Percentiles rank a stretch among this genome's conserved stretches.
Conservation (phyloP, 2,888 invertebrate species). For the Torymus aiolomorphi region DNA sequence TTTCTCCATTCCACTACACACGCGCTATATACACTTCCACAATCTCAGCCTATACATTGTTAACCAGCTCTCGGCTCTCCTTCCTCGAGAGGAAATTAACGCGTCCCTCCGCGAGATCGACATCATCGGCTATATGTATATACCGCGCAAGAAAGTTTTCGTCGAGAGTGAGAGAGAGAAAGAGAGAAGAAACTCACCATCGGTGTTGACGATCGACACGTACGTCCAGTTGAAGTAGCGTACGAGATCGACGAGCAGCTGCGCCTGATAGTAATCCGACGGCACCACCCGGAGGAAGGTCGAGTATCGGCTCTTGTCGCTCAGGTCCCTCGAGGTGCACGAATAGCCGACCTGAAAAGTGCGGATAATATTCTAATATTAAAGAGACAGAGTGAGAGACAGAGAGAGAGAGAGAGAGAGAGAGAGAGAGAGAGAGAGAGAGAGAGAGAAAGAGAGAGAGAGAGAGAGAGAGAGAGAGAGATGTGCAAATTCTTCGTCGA, state of each 20-base stretch:
- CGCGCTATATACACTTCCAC: no score
- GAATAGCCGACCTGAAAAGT: constrained; percentile 84
- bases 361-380: constrained; percentile 17
- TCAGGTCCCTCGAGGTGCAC: constrained; percentile 85
- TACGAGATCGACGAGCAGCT: constrained; percentile 83
- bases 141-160: no score
- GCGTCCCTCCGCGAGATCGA: no score
- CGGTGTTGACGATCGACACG: constrained; percentile 85
- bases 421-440: no score
- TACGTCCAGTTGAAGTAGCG: constrained; percentile 86
- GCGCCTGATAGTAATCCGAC: constrained; percentile 86
- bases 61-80: no score
- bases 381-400: no score
- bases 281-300: constrained; percentile 88
- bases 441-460: neutral
- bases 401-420: neutral
- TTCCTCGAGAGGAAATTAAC: no score
- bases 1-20: no score
- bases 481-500: no score
- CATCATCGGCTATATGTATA: no score
- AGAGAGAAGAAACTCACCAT: constrained; percentile 77
- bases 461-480: no score
- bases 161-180: neutral
- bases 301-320: constrained; percentile 85
- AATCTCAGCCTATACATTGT: no score